Conservation (phyloP, 1,140 invertebrate genomes). For the Pemphigus obesinymphae region DNA sequence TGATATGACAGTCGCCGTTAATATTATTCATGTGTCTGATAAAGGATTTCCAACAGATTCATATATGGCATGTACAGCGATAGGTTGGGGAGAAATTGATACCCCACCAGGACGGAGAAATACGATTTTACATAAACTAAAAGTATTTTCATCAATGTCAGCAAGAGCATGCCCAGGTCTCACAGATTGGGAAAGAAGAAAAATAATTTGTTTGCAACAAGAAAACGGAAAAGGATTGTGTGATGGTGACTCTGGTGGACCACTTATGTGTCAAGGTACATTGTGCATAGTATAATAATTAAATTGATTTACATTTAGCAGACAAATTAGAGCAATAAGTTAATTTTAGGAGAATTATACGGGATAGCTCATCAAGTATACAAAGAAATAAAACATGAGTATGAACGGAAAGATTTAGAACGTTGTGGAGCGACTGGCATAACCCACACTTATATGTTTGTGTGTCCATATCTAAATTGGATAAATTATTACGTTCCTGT, state of each 20-base stretch:
- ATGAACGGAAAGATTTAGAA: conserved; percentile 38
- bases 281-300: not conserved
- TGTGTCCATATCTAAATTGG: conserved; percentile 45
- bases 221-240: conserved; percentile 44
- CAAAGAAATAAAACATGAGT: conserved; percentile 23
- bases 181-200: conserved; percentile 28
- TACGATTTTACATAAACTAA: conserved; percentile 41
- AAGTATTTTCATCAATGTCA: conserved; percentile 42
- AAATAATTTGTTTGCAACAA: conserved; percentile 44
- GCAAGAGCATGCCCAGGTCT: conserved; percentile 43
- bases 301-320: not conserved
- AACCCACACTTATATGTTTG: conserved; percentile 46
- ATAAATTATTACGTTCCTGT: conserved; percentile 32
- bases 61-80: conserved; percentile 41
- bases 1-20: conserved; percentile 34
- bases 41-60: conserved; percentile 37
- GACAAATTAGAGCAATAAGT: too few relatives aligned
- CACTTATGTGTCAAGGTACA: conserved; percentile 44
- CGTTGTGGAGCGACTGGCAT: conserved; percentile 43
- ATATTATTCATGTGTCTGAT: conserved; percentile 40
- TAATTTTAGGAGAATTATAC: conserved; percentile 43
- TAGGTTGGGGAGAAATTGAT: conserved; percentile 45
- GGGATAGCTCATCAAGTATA: conserved; percentile 46
- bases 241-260: conserved; percentile 44
- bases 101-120: conserved; percentile 32